These are phyloP conservation scores for Masticophis lateralis DNA, from an alignment of 2,797 vertebrate species.

Conservation along the genomic window DNA sequence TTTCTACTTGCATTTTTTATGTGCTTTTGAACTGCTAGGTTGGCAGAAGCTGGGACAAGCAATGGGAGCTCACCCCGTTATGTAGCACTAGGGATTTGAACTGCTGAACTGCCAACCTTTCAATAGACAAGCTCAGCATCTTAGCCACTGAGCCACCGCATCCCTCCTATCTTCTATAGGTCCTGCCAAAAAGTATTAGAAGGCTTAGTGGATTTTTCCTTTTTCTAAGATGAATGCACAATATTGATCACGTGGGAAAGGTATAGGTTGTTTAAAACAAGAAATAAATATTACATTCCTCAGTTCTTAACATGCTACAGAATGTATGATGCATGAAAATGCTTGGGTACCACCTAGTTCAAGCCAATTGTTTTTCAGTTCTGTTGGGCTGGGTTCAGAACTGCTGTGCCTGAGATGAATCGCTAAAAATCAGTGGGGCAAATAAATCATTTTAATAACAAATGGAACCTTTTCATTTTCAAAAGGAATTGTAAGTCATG, in stretches of 20 bases:
- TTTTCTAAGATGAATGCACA: background rate
- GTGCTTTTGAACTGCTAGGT: too few species aligned
- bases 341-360: background rate
- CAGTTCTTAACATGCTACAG: background rate
- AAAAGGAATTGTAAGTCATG: background rate
- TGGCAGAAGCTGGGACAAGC: too few species aligned
- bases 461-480: background rate
- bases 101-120: too few species aligned
- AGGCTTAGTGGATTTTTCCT: background rate
- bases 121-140: too few species aligned
- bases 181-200: background rate
- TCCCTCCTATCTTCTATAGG: too few species aligned
- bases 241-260: background rate
- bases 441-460: background rate
- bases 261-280: background rate
- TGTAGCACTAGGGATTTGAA: too few species aligned
- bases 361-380: conserved; percentile 1
- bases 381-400: background rate
- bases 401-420: background rate
- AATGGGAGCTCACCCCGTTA: too few species aligned
- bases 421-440: background rate
- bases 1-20: too few species aligned
- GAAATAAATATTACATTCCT: background rate
- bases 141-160: too few species aligned
- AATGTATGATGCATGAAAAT: background rate